These are phyloP conservation scores for Dolichopus griseipennis DNA, from an alignment of 2,888 invertebrate species.

Conservation along the genomic window DNA sequence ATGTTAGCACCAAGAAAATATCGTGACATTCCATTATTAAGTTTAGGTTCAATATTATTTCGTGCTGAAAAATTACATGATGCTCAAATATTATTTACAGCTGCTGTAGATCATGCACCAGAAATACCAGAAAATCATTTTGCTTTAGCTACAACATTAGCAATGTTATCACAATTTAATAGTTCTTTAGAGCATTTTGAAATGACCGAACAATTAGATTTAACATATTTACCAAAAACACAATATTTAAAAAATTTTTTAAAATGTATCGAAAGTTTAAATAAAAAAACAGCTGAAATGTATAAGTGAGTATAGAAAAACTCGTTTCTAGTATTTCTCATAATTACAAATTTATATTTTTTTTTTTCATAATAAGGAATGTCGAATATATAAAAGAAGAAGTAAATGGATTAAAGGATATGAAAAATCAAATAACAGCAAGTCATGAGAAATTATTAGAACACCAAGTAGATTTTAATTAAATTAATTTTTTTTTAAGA, in stretches of 20 bases:
- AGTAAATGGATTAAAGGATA: conserved; percentile 35
- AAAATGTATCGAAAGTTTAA: conserved; percentile 35
- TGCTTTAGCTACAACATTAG: conserved; percentile 34
- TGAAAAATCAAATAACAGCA: conserved; percentile 34
- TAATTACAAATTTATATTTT: neutral
- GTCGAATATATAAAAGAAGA: conserved; percentile 40
- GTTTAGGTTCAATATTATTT: conserved; percentile 38
- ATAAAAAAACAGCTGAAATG: conserved; percentile 36
- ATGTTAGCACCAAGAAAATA: conserved; percentile 34
- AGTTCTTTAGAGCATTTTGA: conserved; percentile 35
- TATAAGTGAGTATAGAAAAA: conserved; percentile 25
- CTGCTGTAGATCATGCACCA: conserved; percentile 38
- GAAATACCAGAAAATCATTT: conserved; percentile 37
- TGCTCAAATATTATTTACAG: conserved; percentile 33
- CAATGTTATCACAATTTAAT: conserved; percentile 39
- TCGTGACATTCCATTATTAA: conserved; percentile 36
- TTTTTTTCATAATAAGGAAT: conserved; percentile 29
- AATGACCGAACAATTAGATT: conserved; percentile 35
- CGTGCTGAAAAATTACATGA: conserved; percentile 34
- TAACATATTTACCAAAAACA: conserved; percentile 32
- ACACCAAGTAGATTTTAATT: conserved; percentile 30
- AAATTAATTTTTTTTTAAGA: neutral
- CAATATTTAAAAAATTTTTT: conserved; percentile 36
- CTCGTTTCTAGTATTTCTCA: neutral
- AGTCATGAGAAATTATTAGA: conserved; percentile 36